A percentile compares a stretch with the other conserved stretches of the same genome.
These are phyloP conservation scores for Syndactyla subalaris DNA, from an alignment of 2,797 vertebrate species.

Conservation along the genomic window DNA sequence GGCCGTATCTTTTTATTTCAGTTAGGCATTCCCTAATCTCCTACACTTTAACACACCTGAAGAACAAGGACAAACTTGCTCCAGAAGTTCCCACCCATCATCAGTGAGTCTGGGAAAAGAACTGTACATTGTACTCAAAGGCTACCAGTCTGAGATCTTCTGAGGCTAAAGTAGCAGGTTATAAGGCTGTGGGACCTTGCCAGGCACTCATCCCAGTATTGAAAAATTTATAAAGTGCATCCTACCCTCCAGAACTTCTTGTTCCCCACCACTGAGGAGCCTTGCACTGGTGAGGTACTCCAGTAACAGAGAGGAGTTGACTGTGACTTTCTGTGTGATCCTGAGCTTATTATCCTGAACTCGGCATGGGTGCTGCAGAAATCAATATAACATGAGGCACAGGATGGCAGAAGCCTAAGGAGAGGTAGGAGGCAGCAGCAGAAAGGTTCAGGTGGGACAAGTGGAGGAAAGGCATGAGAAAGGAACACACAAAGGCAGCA, in stretches of 20 bases:
- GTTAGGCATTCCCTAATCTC: background rate
- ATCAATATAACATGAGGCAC: background rate
- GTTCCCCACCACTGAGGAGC: background rate
- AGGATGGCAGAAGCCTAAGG: background rate
- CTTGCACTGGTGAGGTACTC: background rate
- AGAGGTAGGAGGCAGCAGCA: background rate
- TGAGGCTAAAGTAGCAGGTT: background rate
- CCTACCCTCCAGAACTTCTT: background rate
- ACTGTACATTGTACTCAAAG: background rate
- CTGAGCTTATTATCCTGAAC: background rate
- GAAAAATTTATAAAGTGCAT: background rate
- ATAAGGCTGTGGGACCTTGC: background rate
- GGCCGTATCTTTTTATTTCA: background rate
- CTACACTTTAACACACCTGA: background rate
- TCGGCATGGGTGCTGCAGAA: rapidly evolving
- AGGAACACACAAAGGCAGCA: background rate
- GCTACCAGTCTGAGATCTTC: background rate
- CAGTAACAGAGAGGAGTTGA: background rate
- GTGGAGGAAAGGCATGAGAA: background rate
- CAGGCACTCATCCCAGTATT: background rate
- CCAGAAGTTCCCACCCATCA: background rate
- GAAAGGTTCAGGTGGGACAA: background rate
- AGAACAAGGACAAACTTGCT: background rate
- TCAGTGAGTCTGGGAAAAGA: background rate
- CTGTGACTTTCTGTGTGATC: background rate